Conservation (phyloP, 1,140 invertebrate genomes). For the Drosophila arawakana region DNA sequence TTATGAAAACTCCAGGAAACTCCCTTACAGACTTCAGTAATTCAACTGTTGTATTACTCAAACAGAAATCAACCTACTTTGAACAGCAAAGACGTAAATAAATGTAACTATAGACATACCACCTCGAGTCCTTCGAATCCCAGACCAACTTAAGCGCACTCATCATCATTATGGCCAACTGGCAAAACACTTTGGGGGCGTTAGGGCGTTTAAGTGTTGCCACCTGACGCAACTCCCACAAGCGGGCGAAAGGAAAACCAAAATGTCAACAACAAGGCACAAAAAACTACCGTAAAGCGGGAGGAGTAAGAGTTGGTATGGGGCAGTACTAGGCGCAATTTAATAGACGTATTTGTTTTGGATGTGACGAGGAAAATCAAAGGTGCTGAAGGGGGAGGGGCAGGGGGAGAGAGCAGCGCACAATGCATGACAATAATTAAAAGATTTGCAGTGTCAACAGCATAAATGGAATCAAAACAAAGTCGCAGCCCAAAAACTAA, state of each 20-base stretch:
- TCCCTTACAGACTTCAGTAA: not conserved
- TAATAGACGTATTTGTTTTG: constrained; percentile 28
- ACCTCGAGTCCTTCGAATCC: not conserved
- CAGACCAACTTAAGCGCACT: not conserved
- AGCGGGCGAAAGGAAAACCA: constrained; percentile 34
- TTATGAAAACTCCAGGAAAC: not conserved
- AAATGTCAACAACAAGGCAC: constrained; percentile 38
- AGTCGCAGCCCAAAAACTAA: constrained; percentile 67
- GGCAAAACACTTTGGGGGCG: constrained; percentile 32
- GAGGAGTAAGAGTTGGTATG: not conserved
- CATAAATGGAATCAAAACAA: constrained; percentile 83
- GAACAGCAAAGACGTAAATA: constrained; percentile 8
- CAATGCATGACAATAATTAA: constrained; percentile 77
- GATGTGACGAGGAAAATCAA: constrained; percentile 7
- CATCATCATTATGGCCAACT: not conserved
- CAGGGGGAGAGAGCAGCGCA: not conserved
- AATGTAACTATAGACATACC: constrained; percentile 14
- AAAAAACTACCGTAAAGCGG: constrained; percentile 42
- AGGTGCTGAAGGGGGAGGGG: not conserved
- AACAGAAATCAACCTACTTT: not conserved
- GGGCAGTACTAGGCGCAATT: not conserved
- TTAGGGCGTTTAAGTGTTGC: constrained; percentile 23
- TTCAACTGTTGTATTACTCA: not conserved
- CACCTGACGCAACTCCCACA: constrained; percentile 71
- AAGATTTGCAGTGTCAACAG: constrained; percentile 78